These are phyloP conservation scores for Forpus xanthops DNA, from an alignment of 2,797 vertebrate genomes.

Conservation along the genomic window DNA sequence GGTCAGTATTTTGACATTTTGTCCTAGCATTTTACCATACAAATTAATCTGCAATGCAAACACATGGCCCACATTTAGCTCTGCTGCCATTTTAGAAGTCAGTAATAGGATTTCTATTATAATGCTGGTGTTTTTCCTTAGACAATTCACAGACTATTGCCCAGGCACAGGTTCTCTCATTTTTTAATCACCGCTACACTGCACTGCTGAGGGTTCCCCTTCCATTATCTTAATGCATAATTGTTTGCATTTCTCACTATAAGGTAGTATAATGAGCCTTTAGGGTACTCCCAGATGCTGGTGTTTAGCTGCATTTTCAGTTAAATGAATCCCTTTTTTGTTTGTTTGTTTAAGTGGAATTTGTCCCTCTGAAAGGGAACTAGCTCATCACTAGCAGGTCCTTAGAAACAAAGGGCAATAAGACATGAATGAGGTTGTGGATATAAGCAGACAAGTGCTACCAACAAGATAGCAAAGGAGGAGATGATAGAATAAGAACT, in stretches of 20 bases:
- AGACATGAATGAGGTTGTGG: conserved; percentile 24
- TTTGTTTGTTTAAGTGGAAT: conserved; percentile 42
- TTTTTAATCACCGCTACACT: conserved; percentile 44
- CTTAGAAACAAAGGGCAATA: conserved; percentile 44
- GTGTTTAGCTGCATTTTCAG: conserved; percentile 36
- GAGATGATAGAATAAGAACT: neutral
- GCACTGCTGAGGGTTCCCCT: conserved; percentile 7
- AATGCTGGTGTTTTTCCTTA: neutral
- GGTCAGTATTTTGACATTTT: neutral
- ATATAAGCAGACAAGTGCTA: neutral
- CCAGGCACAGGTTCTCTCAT: neutral
- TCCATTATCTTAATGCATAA: conserved; percentile 46
- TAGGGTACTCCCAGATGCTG: conserved; percentile 13
- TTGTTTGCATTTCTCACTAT: conserved; percentile 54
- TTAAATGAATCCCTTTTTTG: conserved; percentile 28
- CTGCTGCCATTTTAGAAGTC: neutral
- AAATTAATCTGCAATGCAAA: neutral
- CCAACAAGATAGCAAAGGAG: neutral
- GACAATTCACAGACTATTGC: conserved; percentile 14
- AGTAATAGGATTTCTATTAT: neutral
- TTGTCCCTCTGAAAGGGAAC: conserved; percentile 38
- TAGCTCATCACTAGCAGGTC: conserved; percentile 17
- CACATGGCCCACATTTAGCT: neutral
- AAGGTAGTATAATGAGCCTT: conserved; percentile 22
- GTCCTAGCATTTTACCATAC: neutral